A percentile compares a stretch with the other conserved stretches of the same genome.
phyloP scores from a whole-genome alignment of 1,140 invertebrate genomes.

The Hylyphantes graminicola region DNA sequence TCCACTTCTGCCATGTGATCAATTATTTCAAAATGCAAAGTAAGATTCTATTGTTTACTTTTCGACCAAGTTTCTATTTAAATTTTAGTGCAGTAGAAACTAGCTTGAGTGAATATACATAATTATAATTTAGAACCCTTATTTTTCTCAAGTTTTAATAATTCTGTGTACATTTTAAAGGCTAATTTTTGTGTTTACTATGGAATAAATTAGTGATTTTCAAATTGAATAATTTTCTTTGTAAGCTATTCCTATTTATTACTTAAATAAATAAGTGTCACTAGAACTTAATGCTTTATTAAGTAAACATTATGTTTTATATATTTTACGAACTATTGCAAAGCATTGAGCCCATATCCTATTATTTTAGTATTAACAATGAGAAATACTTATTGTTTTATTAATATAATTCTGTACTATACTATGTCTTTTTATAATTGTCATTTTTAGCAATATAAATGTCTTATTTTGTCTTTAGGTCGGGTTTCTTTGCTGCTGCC shows the following conservation, averaged over 20 bases:
- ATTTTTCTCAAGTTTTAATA: neutral
- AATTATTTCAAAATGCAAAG: slow-evolving; percentile 83
- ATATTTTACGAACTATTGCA: too few relatives aligned
- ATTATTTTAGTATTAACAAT: too few relatives aligned
- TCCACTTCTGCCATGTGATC: slow-evolving; percentile 75
- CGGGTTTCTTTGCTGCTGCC: slow-evolving; percentile 91
- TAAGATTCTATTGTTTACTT: slow-evolving; percentile 67
- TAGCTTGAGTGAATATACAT: too few relatives aligned
- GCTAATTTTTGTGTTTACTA: neutral
- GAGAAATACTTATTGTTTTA: too few relatives aligned
- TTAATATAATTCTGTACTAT: too few relatives aligned
- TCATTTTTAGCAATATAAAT: neutral
- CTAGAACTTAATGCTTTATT: too few relatives aligned
- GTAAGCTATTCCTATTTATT: too few relatives aligned
- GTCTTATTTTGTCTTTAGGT: slow-evolving; percentile 70
- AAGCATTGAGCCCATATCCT: too few relatives aligned
- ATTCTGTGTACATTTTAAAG: neutral
- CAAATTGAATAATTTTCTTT: too few relatives aligned
- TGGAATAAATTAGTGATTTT: neutral
- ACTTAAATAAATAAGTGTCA: too few relatives aligned
- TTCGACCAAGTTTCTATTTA: neutral
- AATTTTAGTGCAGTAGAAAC: neutral
- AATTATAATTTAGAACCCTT: too few relatives aligned
- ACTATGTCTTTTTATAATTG: neutral
- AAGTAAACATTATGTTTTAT: too few relatives aligned